Evolutionary conservation across 2,113 vertebrate genomes (phyloP).

Genomic region (Hippocampus abdominalis): DNA sequence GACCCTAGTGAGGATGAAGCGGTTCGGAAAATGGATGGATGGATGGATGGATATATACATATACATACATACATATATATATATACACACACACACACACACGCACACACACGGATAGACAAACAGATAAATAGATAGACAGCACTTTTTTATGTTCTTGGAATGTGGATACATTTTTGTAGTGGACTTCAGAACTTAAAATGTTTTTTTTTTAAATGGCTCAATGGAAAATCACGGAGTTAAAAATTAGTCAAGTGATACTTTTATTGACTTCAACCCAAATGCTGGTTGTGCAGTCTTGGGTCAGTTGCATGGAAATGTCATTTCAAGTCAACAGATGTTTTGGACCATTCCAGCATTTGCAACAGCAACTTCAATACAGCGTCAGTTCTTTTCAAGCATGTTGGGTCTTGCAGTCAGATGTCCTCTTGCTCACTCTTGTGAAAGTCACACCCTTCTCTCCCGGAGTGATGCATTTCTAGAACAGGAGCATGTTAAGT

Average conservation of each 20-base stretch:
- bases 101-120: no score
- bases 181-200: no score
- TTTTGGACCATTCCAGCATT: background rate
- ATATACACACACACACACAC: no score
- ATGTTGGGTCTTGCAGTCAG: constrained; percentile 33
- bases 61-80: no score
- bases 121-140: no score
- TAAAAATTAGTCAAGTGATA: background rate
- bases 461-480: constrained; percentile 58
- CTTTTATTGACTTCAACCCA: background rate
- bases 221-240: background rate
- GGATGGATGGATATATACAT: no score
- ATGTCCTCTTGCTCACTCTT: constrained; percentile 74
- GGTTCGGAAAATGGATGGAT: no score
- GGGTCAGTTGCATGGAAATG: background rate
- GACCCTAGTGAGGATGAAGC: no score
- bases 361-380: background rate
- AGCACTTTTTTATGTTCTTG: no score
- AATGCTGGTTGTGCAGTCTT: background rate
- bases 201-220: background rate
- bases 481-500: background rate
- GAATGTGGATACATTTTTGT: no score
- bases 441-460: constrained; percentile 75
- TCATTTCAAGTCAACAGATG: background rate
- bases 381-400: constrained; percentile 6